Evolutionary conservation across 2,797 vertebrate species (phyloP), one percentile per base, ranked within the genome.

Genomic region (Neostethus bicornis): DNA sequence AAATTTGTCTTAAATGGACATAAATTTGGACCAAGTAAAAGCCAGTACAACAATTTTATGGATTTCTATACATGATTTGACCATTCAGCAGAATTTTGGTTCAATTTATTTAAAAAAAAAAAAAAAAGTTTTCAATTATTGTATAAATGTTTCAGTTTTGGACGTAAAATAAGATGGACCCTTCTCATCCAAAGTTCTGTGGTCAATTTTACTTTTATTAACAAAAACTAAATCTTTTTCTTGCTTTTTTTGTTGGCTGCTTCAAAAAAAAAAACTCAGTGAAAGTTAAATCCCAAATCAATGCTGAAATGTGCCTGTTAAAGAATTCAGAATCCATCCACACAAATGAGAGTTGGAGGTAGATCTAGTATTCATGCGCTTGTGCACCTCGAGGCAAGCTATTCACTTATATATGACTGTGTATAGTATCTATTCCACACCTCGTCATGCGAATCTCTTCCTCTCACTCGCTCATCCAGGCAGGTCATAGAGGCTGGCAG

Each of bases 361-460:
- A 81, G 75, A 89, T 89, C 71, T 82, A 66, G 77, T 89, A 88
- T 91, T 89, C 86, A 85, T 83, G 77, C 70, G 69, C 75, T 78
- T 71, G 73, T 84, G 86, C 75, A 81, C 84, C 90, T 87, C 71
- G 26, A 79, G 86, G 88, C 85, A 51, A 79, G 71, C 73, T 89
- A 76, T 85, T 91, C 73, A 91, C 79, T 90, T 91, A 87, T 90
- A 87, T 89, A 87, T 84, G 75, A 79, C 73, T 85, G 79, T 83
- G 80, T 85, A 84, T 87, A 75, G 84, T 89, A 87, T 89, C 85
- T 72, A 85, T 88, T 89, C 85, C 84, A 85, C 75, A 80, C 73
- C 81, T 84, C 76, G 48, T 79, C 81, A 80, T 81, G 80, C 71
- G 74, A 83, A 80, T 82, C 87, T 79, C 75, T 73, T 75, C 74